Evolutionary conservation across 2,797 vertebrate genomes (phyloP).

Genomic region (Steatocranus sp.): DNA sequence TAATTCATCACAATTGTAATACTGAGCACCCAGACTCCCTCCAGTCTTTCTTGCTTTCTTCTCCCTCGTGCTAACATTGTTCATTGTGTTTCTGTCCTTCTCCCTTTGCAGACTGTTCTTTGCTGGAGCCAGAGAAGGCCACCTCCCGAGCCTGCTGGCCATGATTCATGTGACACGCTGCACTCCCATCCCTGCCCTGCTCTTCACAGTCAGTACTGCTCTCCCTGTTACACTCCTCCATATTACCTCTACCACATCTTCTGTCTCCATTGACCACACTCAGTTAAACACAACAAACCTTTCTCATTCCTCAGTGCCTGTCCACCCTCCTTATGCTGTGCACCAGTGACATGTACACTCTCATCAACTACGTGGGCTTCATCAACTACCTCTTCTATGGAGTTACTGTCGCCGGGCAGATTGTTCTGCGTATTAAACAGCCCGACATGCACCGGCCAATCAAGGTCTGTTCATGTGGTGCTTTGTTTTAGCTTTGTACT

Average conservation of each 20-base stretch:
- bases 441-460: constrained; percentile 86
- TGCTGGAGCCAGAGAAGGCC: constrained; percentile 90
- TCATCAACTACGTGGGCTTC: constrained; percentile 95
- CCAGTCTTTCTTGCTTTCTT: neutral
- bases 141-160: constrained; percentile 88
- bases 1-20: neutral
- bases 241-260: neutral
- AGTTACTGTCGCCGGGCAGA: constrained; percentile 90
- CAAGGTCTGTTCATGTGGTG: constrained; percentile 71
- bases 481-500: neutral
- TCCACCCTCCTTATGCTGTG: constrained; percentile 93
- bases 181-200: constrained; percentile 89
- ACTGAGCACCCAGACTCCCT: neutral
- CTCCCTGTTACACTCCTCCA: neutral
- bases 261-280: neutral
- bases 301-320: constrained; percentile 73
- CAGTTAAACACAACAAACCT: neutral
- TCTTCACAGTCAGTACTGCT: constrained; percentile 83
- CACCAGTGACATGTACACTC: constrained; percentile 94
- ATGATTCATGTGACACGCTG: constrained; percentile 93
- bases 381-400: constrained; percentile 97
- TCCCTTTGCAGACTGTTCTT: constrained; percentile 82
- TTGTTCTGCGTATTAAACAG: constrained; percentile 84
- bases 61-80: neutral
- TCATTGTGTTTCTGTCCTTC: neutral